Evolutionary conservation across 2,888 invertebrate species (phyloP).

Genomic region (Zonitis immaculata): DNA sequence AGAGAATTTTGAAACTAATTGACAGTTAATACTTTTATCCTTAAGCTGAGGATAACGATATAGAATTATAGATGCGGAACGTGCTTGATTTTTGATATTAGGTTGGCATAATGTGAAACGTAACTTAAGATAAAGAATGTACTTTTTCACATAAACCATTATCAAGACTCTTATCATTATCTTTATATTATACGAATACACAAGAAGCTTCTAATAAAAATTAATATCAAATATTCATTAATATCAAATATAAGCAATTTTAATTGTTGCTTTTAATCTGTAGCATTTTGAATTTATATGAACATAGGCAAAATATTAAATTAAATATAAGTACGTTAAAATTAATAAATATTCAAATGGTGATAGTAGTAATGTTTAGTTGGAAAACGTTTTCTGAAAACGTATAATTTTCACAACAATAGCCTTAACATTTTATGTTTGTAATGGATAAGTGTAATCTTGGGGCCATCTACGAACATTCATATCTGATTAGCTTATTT

Average conservation of each 20-base stretch:
- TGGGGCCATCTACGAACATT: constrained; percentile 18
- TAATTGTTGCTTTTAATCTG: too few species aligned
- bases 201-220: constrained; percentile 26
- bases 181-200: constrained; percentile 30
- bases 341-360: constrained; percentile 8
- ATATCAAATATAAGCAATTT: not conserved
- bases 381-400: constrained; percentile 10
- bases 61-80: constrained; percentile 33
- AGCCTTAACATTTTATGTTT: constrained; percentile 11
- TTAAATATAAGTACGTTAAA: not conserved
- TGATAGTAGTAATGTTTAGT: constrained; percentile 8
- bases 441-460: constrained; percentile 18
- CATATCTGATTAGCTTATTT: constrained; percentile 20
- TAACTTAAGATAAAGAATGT: constrained; percentile 18
- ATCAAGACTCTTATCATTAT: constrained; percentile 18
- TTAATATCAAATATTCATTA: constrained; percentile 20
- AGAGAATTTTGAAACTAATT: constrained; percentile 20
- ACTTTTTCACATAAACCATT: constrained; percentile 24
- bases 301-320: not conserved
- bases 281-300: too few species aligned
- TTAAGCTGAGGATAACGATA: constrained; percentile 28
- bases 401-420: constrained; percentile 11
- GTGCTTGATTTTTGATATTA: constrained; percentile 31
- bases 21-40: constrained; percentile 21
- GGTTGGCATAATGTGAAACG: constrained; percentile 26